Conservation (phyloP, 2,797 vertebrate genomes). For the Ctenosaura bakeri region DNA sequence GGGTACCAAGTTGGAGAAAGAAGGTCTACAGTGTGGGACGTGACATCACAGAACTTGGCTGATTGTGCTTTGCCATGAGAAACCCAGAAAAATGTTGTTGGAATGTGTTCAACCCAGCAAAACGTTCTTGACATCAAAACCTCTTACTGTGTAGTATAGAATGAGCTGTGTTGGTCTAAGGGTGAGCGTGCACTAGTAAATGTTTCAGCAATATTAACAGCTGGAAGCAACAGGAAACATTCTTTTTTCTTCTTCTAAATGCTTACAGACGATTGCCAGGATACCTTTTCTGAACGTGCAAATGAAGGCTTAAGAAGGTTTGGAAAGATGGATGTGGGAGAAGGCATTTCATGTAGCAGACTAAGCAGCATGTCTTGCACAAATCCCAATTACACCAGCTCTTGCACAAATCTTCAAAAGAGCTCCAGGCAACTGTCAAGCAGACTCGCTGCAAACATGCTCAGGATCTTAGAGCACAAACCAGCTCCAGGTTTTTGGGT, state of each 20-base stretch:
- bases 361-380: conserved; percentile 4
- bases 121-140: neutral
- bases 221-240: neutral
- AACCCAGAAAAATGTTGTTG: neutral
- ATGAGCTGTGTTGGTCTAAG: neutral
- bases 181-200: neutral
- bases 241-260: neutral
- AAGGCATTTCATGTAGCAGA: neutral
- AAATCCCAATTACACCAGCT: conserved; percentile 11
- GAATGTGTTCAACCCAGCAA: neutral
- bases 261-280: neutral
- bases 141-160: neutral
- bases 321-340: neutral
- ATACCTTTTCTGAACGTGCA: neutral
- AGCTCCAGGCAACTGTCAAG: conserved; percentile 27
- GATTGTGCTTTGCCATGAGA: neutral
- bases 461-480: conserved; percentile 9
- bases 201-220: neutral
- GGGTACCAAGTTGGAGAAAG: neutral
- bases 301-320: neutral
- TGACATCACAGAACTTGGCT: neutral
- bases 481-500: neutral
- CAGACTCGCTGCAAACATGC: conserved; percentile 23
- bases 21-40: neutral
- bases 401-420: conserved; percentile 33